Conservation (phyloP, 2,888 invertebrate species). For the Chrysolina oricalcia region DNA sequence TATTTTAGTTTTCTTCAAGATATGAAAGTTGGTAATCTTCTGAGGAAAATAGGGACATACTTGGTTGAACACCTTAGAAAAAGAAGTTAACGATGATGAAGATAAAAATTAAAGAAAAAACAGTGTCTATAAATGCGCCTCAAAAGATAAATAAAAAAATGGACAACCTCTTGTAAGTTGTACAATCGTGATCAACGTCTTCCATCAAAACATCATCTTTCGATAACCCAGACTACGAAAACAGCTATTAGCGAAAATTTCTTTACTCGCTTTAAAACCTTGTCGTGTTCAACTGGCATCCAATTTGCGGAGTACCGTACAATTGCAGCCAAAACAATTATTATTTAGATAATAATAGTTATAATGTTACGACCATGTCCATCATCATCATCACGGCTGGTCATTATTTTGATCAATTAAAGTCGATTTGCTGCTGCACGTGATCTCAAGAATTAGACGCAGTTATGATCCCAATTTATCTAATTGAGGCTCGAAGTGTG, state of each 20-base stretch:
- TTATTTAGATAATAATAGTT: conserved; percentile 1
- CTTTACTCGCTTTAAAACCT: not conserved
- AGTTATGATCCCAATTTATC: not conserved
- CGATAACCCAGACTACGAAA: not conserved
- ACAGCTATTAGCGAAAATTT: not conserved
- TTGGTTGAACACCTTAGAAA: too few relatives aligned
- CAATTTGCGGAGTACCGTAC: not conserved
- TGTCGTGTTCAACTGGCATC: not conserved
- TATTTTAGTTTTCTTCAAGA: too few relatives aligned
- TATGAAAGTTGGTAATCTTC: too few relatives aligned
- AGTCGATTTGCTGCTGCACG: not conserved
- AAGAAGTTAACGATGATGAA: too few relatives aligned
- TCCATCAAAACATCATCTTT: not conserved
- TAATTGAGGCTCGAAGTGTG: not conserved
- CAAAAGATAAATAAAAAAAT: too few relatives aligned
- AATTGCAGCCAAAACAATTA: not conserved
- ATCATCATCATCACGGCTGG: not conserved
- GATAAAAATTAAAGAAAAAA: too few relatives aligned
- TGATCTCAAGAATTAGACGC: not conserved
- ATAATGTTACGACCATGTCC: not conserved
- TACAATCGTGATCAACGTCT: not conserved
- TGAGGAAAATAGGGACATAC: too few relatives aligned
- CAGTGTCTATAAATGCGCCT: too few relatives aligned
- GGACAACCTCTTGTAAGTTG: not conserved
- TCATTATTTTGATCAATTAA: conserved; percentile 3